phyloP scores from a whole-genome alignment of 2,113 vertebrate genomes.

The Edolisoma coerulescens region DNA sequence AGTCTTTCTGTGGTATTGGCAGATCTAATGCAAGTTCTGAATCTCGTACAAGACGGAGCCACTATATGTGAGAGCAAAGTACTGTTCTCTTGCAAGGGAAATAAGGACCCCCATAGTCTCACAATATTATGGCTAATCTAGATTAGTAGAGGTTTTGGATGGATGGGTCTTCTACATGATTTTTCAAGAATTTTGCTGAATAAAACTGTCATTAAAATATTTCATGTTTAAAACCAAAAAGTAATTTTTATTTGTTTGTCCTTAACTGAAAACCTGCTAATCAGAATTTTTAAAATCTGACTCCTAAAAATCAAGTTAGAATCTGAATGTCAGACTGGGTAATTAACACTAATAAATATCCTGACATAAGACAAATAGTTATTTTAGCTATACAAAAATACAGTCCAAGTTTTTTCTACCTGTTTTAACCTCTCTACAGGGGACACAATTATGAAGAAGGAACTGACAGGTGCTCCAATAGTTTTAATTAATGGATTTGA shows the following conservation, averaged over 20 bases:
- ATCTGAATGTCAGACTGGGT: not conserved
- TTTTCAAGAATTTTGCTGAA: not conserved
- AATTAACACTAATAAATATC: not conserved
- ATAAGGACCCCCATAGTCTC: not conserved
- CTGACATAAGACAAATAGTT: not conserved
- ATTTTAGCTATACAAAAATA: not conserved
- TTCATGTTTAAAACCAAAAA: not conserved
- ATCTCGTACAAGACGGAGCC: not conserved
- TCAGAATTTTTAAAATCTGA: not conserved
- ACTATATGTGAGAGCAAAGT: not conserved
- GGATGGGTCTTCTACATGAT: not conserved
- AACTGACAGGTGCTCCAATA: not conserved
- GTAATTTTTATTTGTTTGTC: not conserved
- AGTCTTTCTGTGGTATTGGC: not conserved
- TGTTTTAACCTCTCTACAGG: not conserved
- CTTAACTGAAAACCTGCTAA: not conserved
- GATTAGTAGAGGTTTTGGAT: not conserved
- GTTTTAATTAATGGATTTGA: not conserved
- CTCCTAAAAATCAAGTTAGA: not conserved
- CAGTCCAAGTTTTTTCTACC: not conserved
- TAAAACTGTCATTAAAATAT: not conserved
- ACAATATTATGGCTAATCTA: not conserved
- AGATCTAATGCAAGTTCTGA: not conserved
- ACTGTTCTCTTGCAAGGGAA: not conserved
- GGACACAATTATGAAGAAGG: not conserved